phyloP scores from a whole-genome alignment of 2,888 invertebrate genomes.

The Bimastos eiseni region DNA sequence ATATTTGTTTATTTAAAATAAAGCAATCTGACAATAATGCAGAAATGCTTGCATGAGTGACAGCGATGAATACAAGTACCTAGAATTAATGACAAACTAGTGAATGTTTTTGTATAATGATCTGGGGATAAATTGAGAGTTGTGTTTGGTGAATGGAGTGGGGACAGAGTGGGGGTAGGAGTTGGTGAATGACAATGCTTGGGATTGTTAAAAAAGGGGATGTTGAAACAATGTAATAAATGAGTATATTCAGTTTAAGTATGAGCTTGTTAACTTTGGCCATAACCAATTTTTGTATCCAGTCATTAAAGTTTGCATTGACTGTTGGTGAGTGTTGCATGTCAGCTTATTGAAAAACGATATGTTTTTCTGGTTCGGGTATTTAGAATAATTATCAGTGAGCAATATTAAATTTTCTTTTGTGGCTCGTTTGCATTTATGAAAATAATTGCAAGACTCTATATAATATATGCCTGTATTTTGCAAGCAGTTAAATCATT shows the following conservation, averaged over 20 bases:
- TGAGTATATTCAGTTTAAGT: neutral
- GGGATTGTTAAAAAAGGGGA: too few relatives aligned
- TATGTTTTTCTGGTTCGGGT: neutral
- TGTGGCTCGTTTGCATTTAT: neutral
- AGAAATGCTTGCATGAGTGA: too few relatives aligned
- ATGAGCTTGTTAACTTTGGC: neutral
- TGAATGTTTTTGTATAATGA: too few relatives aligned
- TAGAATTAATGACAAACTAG: too few relatives aligned
- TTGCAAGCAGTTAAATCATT: neutral
- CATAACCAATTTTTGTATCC: neutral
- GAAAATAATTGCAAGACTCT: neutral
- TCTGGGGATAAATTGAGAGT: too few relatives aligned
- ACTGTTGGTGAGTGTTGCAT: too few relatives aligned
- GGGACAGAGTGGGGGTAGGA: too few relatives aligned
- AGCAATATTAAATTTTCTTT: neutral
- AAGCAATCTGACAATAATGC: too few relatives aligned
- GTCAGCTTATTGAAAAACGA: neutral
- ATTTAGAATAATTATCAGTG: neutral
- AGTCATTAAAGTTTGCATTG: neutral
- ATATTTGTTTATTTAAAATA: too few relatives aligned
- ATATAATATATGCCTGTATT: neutral
- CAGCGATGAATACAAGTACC: too few relatives aligned
- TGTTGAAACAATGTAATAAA: neutral
- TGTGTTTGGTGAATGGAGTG: too few relatives aligned
- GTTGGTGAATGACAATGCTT: too few relatives aligned